A percentile compares a stretch with the other conserved stretches of the same genome.
Conservation (phyloP, 2,797 vertebrate genomes). For the Pangasius mekongensis region DNA sequence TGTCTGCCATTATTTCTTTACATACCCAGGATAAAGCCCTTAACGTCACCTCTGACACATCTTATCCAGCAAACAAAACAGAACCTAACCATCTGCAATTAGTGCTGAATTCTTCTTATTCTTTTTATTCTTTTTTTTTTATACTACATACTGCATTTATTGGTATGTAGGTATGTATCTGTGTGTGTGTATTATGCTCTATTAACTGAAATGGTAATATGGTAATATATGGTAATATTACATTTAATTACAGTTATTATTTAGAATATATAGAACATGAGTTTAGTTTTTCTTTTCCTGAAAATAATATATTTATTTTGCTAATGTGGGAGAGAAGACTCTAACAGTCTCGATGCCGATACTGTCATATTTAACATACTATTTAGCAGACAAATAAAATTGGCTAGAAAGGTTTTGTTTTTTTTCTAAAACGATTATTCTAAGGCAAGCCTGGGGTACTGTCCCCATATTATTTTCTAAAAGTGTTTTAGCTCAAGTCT, state of each 20-base stretch:
- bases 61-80: neutral
- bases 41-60: neutral
- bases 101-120: neutral
- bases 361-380: neutral
- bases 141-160: neutral
- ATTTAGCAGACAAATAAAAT: neutral
- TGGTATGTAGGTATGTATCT: neutral
- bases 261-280: neutral
- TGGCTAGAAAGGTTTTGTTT: neutral
- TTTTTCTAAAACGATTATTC: neutral
- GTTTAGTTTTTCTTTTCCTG: neutral
- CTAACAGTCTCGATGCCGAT: too few species aligned
- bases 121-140: neutral
- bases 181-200: neutral
- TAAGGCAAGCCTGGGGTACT: neutral
- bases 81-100: neutral
- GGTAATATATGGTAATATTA: neutral
- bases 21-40: neutral
- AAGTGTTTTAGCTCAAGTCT: neutral
- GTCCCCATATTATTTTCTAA: slow-evolving; percentile 5
- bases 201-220: neutral
- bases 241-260: neutral
- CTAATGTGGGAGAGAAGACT: neutral
- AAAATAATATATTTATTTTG: neutral
- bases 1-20: neutral